Evolutionary conservation across 2,888 invertebrate genomes (phyloP), one percentile per base, ranked within the genome.

Genomic region (Hermodice carunculata): DNA sequence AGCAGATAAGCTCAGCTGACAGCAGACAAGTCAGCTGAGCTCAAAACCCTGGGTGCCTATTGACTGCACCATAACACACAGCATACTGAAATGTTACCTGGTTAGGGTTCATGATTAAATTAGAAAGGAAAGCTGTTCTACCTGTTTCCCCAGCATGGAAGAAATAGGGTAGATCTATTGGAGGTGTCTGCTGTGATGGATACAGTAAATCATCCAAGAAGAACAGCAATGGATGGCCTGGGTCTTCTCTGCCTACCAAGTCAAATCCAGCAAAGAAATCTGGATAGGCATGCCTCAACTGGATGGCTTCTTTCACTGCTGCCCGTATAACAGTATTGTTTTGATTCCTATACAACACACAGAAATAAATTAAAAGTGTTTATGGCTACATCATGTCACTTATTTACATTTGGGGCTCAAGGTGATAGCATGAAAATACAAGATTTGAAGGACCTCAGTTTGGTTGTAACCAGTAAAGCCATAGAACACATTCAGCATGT

Each of bases 111-210:
- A n/a, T n/a, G n/a, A n/a, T n/a, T n/a, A n/a, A n/a, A n/a, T n/a
- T n/a, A n/a, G n/a, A n/a, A n/a, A n/a, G n/a, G n/a, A n/a, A n/a
- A n/a, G n/a, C n/a, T n/a, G n/a, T n/a, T n/a, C n/a, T 67, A 84
- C 84, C 75, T 46, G 84, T 84, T 70, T 84, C 84, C 29, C 84
- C 84, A 26, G 84, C 84, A 71, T 84, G 84, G 69, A 84, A 84
- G 73, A 82, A 83, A 61, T 79, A 84, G 3, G 80, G 80, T 11
- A 84, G 73, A 19, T 76, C 58, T 5, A 76, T 58, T 0, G 79
- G 78, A 37, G 78, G 77, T 3, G 54, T 58, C 42, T 71, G 74
- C 40, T 70, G 70, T 3, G 75, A 72, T 1, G 83, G 83, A 48
- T 75, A 77, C 37, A 79, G 72, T 2, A 84, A 70, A 1, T 76